These are phyloP conservation scores for Capitella teleta DNA, from an alignment of 1,140 invertebrate species.

Conservation along the genomic window DNA sequence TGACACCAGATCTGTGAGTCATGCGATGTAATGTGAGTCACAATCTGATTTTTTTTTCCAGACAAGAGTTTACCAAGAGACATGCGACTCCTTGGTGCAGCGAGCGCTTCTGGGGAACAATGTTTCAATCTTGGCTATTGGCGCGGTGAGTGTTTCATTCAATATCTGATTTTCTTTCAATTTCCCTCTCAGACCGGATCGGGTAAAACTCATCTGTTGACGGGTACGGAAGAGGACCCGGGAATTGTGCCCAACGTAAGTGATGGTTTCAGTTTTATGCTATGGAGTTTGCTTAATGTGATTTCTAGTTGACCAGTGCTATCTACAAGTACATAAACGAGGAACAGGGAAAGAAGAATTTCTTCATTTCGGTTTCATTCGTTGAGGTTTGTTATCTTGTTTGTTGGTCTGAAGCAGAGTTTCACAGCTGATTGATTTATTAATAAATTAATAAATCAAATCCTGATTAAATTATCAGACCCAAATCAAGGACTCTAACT, in stretches of 20 bases:
- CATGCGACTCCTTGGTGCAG: conserved; percentile 24
- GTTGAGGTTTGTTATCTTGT: conserved; percentile 14
- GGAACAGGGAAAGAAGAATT: conserved; percentile 14
- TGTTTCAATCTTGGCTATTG: conserved; percentile 27
- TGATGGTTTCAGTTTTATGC: background rate
- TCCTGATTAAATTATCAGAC: too few relatives aligned
- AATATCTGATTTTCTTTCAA: background rate
- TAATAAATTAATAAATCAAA: too few relatives aligned
- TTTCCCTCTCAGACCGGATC: conserved; percentile 21
- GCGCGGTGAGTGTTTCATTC: conserved; percentile 23
- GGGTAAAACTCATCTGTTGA: conserved; percentile 31
- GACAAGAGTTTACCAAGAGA: conserved; percentile 27
- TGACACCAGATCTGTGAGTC: conserved; percentile 28
- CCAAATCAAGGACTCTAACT: too few relatives aligned
- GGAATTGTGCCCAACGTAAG: conserved; percentile 29
- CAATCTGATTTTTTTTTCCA: conserved; percentile 19
- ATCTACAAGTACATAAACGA: conserved; percentile 20
- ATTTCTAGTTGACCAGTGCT: conserved; percentile 17
- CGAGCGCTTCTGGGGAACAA: conserved; percentile 30
- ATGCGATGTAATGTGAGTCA: too few relatives aligned
- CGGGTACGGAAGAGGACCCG: conserved; percentile 26
- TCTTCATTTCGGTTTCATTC: conserved; percentile 19
- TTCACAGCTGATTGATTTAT: too few relatives aligned
- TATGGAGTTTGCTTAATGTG: background rate
- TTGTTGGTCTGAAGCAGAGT: background rate